Evolutionary conservation across 2,113 vertebrate species (phyloP).

Genomic region (Aphyosemion australe): DNA sequence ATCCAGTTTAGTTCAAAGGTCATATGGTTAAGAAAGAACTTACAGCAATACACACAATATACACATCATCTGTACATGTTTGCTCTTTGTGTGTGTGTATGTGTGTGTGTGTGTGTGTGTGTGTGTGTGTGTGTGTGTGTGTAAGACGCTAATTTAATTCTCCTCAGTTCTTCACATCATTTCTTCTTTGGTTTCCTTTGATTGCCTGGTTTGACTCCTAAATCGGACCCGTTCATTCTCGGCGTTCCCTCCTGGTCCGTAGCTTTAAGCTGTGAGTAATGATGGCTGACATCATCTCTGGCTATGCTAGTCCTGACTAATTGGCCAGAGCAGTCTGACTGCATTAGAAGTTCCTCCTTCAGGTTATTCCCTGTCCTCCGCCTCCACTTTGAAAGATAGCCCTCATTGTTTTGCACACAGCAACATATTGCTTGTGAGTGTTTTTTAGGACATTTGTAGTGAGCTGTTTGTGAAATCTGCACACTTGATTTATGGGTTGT

Average conservation of each 20-base stretch:
- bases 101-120: no score
- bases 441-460: conserved; percentile 20
- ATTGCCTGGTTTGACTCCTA: conserved; percentile 47
- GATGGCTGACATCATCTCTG: conserved; percentile 70
- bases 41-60: no score
- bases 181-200: conserved; percentile 24
- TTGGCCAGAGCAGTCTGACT: conserved; percentile 67
- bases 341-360: conserved; percentile 68
- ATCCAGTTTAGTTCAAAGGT: no score
- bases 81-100: no score
- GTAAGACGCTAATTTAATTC: background rate
- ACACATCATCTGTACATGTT: no score
- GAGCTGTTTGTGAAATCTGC: conserved; percentile 17
- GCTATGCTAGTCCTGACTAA: conserved; percentile 58
- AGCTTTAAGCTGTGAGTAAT: conserved; percentile 65
- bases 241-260: conserved; percentile 47
- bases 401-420: conserved; percentile 47
- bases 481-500: conserved; percentile 21
- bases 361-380: conserved; percentile 60
- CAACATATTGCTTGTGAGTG: conserved; percentile 47
- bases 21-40: no score
- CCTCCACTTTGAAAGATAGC: conserved; percentile 50
- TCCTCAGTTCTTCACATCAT: conserved; percentile 34
- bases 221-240: conserved; percentile 55
- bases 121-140: no score